Percentiles rank a stretch among this genome's conserved stretches.
These are phyloP conservation scores for Philonicus albiceps DNA, from an alignment of 2,888 invertebrate species.

Conservation along the genomic window DNA sequence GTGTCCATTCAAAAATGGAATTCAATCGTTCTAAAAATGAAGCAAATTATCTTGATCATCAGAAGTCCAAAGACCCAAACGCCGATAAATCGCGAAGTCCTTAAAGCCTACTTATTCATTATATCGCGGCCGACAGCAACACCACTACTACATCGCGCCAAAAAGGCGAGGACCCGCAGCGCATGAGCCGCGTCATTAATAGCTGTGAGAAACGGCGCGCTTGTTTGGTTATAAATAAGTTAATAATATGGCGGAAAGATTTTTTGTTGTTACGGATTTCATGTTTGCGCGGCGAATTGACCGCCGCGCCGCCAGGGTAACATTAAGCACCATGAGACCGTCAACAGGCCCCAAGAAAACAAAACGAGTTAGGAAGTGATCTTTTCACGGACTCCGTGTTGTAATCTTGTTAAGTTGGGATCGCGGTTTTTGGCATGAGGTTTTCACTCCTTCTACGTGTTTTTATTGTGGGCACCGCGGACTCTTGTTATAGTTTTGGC, in stretches of 20 bases:
- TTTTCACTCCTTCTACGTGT: conserved; percentile 25
- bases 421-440: conserved; percentile 32
- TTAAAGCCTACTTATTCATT: neutral
- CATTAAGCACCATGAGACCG: conserved; percentile 38
- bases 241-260: conserved; percentile 63
- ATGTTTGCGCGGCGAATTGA: conserved; percentile 43
- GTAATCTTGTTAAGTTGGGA: conserved; percentile 41
- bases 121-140: neutral
- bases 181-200: conserved; percentile 48
- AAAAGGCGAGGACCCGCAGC: conserved; percentile 44
- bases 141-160: neutral
- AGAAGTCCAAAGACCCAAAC: neutral
- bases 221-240: conserved; percentile 63
- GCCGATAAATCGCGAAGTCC: neutral
- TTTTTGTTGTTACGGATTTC: conserved; percentile 46
- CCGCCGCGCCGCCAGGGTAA: conserved; percentile 25
- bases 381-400: conserved; percentile 36
- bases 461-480: neutral
- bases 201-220: conserved; percentile 53
- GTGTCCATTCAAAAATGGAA: neutral
- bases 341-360: conserved; percentile 33
- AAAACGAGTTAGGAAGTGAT: conserved; percentile 41
- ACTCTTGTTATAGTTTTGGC: conserved; percentile 5
- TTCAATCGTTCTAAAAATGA: neutral
- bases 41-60: neutral